Conservation (phyloP, 23 tunicate species). For the Styela clava region DNA sequence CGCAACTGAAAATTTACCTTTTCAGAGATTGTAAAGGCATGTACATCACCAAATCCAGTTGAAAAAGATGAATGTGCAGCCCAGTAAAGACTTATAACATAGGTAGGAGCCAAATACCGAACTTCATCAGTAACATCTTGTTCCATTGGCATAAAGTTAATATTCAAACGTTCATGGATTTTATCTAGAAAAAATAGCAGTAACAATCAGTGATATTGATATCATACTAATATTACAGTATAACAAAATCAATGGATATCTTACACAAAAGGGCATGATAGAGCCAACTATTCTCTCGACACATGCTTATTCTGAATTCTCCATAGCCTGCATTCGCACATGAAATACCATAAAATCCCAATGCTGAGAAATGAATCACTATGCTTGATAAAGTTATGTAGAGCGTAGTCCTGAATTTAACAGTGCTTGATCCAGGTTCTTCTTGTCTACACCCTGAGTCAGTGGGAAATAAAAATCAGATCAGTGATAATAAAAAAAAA, state of each 20-base stretch:
- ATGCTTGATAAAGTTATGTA: conserved; percentile 48
- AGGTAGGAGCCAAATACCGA: conserved; percentile 63
- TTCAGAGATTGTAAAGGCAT: conserved; percentile 59
- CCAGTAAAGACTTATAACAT: conserved; percentile 88
- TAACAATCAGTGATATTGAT: neutral
- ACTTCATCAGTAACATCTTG: conserved; percentile 30
- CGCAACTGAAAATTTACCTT: conserved; percentile 46
- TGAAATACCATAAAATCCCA: conserved; percentile 80
- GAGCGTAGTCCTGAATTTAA: conserved; percentile 51
- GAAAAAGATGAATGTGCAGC: conserved; percentile 75
- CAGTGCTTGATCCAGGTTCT: conserved; percentile 87
- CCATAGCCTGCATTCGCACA: conserved; percentile 43
- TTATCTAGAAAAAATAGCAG: neutral
- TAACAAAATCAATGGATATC: neutral
- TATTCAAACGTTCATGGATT: neutral
- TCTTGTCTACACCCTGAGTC: conserved; percentile 49
- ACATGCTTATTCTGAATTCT: conserved; percentile 47
- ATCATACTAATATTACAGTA: neutral
- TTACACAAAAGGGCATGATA: neutral
- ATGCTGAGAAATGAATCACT: conserved; percentile 71
- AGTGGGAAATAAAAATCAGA: no score
- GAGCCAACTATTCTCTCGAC: conserved; percentile 71
- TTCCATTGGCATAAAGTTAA: neutral
- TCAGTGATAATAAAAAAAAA: no score
- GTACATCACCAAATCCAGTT: conserved; percentile 90